Conservation (phyloP, 2,113 vertebrate species). For the Rattus rattus region DNA sequence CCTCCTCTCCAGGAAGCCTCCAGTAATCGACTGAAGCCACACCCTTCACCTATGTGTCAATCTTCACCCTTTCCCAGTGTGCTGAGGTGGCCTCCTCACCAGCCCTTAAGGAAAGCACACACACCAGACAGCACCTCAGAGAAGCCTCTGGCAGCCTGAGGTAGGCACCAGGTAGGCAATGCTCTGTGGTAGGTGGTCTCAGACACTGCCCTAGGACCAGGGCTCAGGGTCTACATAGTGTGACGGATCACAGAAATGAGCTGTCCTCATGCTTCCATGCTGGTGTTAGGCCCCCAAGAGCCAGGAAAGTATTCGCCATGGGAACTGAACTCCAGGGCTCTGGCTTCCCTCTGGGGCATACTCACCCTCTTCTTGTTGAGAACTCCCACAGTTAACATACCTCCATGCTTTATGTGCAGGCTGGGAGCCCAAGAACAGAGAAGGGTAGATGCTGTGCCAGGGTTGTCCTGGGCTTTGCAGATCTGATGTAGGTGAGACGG, state of each 20-base stretch:
- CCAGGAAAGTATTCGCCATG: neutral
- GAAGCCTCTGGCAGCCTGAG: neutral
- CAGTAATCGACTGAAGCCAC: slow-evolving; percentile 16
- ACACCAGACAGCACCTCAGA: neutral
- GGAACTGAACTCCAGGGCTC: neutral
- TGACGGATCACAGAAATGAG: neutral
- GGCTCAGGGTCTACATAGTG: neutral
- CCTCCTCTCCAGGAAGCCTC: neutral
- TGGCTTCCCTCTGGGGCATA: neutral
- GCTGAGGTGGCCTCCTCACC: neutral
- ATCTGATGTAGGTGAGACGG: neutral
- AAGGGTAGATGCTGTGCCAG: neutral
- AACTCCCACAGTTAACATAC: neutral
- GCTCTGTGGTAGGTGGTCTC: neutral
- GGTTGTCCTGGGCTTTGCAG: neutral
- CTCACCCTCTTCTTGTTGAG: neutral
- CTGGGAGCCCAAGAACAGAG: neutral
- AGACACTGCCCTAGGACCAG: neutral
- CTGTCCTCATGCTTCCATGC: neutral
- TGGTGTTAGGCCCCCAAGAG: neutral
- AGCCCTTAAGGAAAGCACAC: neutral
- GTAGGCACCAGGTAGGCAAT: neutral
- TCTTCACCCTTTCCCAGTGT: neutral
- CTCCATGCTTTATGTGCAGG: neutral
- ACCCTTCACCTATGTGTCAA: neutral